These are phyloP conservation scores for Alces alces DNA, from an alignment of 2,113 vertebrate species.

Conservation along the genomic window DNA sequence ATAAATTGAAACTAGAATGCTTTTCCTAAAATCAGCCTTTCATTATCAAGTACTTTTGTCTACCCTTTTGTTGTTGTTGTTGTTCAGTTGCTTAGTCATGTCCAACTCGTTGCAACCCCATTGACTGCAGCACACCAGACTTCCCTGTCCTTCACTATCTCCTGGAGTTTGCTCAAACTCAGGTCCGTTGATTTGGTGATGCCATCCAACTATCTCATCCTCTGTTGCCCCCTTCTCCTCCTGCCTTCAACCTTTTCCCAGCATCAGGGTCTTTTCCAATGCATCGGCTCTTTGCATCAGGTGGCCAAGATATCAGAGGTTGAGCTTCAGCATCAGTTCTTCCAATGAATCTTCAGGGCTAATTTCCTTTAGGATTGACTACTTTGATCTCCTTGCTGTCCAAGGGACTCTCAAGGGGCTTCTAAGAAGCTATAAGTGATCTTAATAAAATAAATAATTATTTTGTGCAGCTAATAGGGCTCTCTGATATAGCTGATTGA, in stretches of 20 bases:
- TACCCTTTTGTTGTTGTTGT: not conserved
- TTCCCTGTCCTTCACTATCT: not conserved
- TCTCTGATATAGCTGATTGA: not conserved
- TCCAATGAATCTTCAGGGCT: not conserved
- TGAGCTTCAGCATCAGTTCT: not conserved
- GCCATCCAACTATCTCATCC: not conserved
- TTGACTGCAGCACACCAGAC: not conserved
- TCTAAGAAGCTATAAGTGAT: not conserved
- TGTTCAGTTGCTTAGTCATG: not conserved
- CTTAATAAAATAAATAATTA: not conserved
- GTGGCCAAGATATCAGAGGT: not conserved
- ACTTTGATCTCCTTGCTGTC: not conserved
- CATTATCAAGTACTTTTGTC: not conserved
- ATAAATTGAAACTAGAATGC: not conserved
- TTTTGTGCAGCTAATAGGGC: not conserved
- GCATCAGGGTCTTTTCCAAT: not conserved
- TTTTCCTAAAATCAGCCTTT: constrained; percentile 1
- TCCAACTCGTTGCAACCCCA: not conserved
- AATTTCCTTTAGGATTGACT: not conserved
- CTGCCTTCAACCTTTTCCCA: not conserved
- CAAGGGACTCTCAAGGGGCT: not conserved
- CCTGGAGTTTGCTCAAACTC: not conserved
- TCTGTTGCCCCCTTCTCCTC: not conserved
- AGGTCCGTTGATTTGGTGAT: not conserved
- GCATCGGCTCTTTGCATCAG: not conserved